A percentile compares a stretch with the other conserved stretches of the same genome.
phyloP scores from a whole-genome alignment of 2,113 vertebrate genomes.

The Phyllopteryx taeniolatus region DNA sequence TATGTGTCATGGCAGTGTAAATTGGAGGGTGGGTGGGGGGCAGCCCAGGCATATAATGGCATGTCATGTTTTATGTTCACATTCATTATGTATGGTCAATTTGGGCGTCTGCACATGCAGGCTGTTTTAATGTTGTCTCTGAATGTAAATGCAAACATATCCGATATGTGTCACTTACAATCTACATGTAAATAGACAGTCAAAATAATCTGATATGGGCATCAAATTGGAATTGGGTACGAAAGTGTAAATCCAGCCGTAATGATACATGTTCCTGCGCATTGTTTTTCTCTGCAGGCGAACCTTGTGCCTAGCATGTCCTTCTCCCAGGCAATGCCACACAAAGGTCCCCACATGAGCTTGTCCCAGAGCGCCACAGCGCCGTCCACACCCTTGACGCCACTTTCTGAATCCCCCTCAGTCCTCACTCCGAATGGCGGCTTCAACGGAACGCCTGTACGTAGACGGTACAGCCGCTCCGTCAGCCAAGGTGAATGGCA shows the following conservation, averaged over 20 bases:
- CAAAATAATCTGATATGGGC: too few relatives aligned
- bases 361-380: slow-evolving; percentile 95
- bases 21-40: too few relatives aligned
- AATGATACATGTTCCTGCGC: slow-evolving; percentile 17
- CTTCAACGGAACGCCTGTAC: slow-evolving; percentile 86
- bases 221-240: too few relatives aligned
- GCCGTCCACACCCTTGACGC: slow-evolving; percentile 89
- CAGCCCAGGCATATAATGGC: too few relatives aligned
- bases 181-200: too few relatives aligned
- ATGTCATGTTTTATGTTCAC: slow-evolving; percentile 28
- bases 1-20: too few relatives aligned
- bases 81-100: too few relatives aligned
- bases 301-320: slow-evolving; percentile 88
- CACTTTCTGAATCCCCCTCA: slow-evolving; percentile 85
- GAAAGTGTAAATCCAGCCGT: not conserved
- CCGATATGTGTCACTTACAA: too few relatives aligned
- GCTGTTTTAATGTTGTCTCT: too few relatives aligned
- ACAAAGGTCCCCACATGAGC: slow-evolving; percentile 85
- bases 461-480: slow-evolving; percentile 90
- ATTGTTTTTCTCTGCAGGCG: slow-evolving; percentile 68
- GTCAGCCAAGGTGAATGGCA: slow-evolving; percentile 88
- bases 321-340: slow-evolving; percentile 83
- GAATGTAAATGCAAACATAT: too few relatives aligned
- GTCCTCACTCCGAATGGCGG: slow-evolving; percentile 92
- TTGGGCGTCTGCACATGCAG: too few relatives aligned